Evolutionary conservation across 2,888 invertebrate species (phyloP), one percentile per base, ranked within the genome.

Genomic region (Brassicogethes aeneus): DNA sequence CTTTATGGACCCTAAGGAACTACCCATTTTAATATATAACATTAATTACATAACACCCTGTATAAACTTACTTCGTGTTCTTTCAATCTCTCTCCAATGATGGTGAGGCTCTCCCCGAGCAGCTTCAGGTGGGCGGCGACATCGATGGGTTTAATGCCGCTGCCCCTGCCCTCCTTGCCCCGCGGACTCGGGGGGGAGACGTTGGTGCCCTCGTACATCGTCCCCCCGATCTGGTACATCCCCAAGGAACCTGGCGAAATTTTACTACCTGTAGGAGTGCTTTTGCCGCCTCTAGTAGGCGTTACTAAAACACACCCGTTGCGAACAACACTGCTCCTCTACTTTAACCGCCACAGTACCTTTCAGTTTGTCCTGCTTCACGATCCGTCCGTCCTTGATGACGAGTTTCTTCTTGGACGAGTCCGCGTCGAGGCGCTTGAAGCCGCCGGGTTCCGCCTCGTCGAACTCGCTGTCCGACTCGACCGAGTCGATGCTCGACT

Each of bases 41-140:
- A n/a, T n/a, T n/a, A n/a, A n/a, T n/a, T n/a, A n/a, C n/a, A n/a
- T n/a, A n/a, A n/a, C n/a, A n/a, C n/a, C n/a, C n/a, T n/a, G n/a
- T n/a, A n/a, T n/a, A n/a, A n/a, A n/a, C 33, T 55, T 64, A 85
- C 85, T 75, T 92, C 90, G 57, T 93, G 93, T 58, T 94, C 93
- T 64, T 91, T 92, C 3, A 95, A 75, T 30, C 94, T 71, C 65
- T 90, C 89, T 0, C 96, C 95, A 52, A 96, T 93, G 60, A 92
- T 91, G 35, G 87, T 86, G 13, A 96, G 74, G 58, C 92, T 94
- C 67, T 95, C 95, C 0, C 95, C 95, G 10, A 96, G 72, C 41
- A 95, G 72, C 39, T 92, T 86, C 7, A 95, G 73, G 65, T 95
- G 93, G 0, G 95, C 93, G 0, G 94, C 94, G 15, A 91, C 86